phyloP scores from a whole-genome alignment of 2,888 invertebrate species.

The Orchesellides sinensis region DNA sequence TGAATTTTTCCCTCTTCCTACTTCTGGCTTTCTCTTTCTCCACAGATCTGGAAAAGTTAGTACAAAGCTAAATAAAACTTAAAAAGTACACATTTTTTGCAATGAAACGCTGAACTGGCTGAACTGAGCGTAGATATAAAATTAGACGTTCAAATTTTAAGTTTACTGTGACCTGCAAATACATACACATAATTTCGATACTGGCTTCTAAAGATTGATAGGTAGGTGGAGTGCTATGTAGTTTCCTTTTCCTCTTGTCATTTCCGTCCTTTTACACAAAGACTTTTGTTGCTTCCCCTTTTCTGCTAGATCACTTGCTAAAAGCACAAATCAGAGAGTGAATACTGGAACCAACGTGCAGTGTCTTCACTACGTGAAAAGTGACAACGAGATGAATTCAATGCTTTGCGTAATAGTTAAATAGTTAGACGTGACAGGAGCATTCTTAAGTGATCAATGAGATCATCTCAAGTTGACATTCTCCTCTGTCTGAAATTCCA shows the following conservation, averaged over 20 bases:
- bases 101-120: too few relatives aligned
- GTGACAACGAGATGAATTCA: conserved; percentile 52
- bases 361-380: conserved; percentile 27
- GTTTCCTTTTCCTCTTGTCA: conserved; percentile 60
- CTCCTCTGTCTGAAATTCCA: conserved; percentile 30
- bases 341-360: conserved; percentile 4
- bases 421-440: conserved; percentile 56
- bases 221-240: conserved; percentile 58
- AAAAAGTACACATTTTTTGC: too few relatives aligned
- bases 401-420: conserved; percentile 44
- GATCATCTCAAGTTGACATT: conserved; percentile 64
- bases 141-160: too few relatives aligned
- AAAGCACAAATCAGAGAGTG: conserved; percentile 20
- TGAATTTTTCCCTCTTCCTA: neutral
- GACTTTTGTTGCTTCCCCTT: conserved; percentile 5
- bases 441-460: conserved; percentile 66
- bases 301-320: neutral
- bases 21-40: neutral
- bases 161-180: too few relatives aligned
- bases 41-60: too few relatives aligned
- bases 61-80: too few relatives aligned
- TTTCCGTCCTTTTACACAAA: conserved; percentile 61
- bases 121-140: too few relatives aligned
- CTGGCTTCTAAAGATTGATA: conserved; percentile 51
- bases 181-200: too few relatives aligned